Percentiles rank a stretch among this genome's conserved stretches.
Evolutionary conservation across 92 coral and sea anemone genomes (phyloP).

Genomic region (Siderastrea radians): DNA sequence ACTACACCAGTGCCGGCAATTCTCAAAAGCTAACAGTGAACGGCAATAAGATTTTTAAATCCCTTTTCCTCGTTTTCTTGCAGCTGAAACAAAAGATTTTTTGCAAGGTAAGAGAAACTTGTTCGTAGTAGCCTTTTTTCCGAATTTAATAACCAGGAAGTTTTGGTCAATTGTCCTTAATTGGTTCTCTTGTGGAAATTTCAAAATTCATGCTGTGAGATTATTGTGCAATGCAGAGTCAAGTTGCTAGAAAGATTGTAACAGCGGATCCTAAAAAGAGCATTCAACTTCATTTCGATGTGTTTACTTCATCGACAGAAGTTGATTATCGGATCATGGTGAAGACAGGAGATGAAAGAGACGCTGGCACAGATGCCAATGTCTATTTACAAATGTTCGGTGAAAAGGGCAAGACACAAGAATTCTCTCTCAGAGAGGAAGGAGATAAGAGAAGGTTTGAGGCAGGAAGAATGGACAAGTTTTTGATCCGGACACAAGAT

Average conservation of each 20-base stretch:
- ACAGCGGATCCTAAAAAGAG: too few relatives aligned
- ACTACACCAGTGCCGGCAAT: too few relatives aligned
- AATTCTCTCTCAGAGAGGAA: slow-evolving; percentile 86
- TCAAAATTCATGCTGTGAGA: too few relatives aligned
- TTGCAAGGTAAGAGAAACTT: slow-evolving; percentile 23
- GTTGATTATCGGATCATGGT: slow-evolving; percentile 83
- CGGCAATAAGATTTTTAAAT: background rate
- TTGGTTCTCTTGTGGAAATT: too few relatives aligned
- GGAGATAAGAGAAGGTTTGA: slow-evolving; percentile 77
- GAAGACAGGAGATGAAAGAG: slow-evolving; percentile 85
- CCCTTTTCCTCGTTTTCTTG: background rate
- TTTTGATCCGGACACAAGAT: slow-evolving; percentile 85
- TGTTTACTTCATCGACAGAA: slow-evolving; percentile 52
- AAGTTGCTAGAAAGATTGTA: too few relatives aligned
- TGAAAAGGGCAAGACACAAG: slow-evolving; percentile 90
- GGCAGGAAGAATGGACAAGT: slow-evolving; percentile 82
- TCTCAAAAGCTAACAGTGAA: too few relatives aligned
- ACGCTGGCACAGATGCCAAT: slow-evolving; percentile 94
- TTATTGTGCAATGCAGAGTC: too few relatives aligned
- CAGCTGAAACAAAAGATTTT: slow-evolving; percentile 53
- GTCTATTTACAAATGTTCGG: slow-evolving; percentile 94
- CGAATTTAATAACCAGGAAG: too few relatives aligned
- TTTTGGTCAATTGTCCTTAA: too few relatives aligned
- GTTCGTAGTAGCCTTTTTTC: background rate
- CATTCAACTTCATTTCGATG: too few relatives aligned